A percentile compares a stretch with the other conserved stretches of the same genome.
phyloP scores from a whole-genome alignment of 2,888 invertebrate genomes.

The Stenoptilia bipunctidactyla region DNA sequence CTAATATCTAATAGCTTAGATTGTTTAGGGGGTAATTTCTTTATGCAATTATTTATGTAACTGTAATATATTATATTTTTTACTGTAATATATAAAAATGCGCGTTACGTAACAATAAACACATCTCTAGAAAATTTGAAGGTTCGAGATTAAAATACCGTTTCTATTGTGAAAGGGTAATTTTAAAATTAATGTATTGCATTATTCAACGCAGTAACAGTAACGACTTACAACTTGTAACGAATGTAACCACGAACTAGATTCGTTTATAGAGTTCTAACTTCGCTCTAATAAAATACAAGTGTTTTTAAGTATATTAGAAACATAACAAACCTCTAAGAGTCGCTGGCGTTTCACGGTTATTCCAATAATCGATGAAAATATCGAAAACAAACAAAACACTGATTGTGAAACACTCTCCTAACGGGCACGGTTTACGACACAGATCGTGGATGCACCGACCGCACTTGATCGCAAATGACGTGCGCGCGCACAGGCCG shows the following conservation, averaged over 20 bases:
- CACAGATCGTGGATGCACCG: slow-evolving; percentile 31
- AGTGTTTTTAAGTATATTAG: slow-evolving; percentile 9
- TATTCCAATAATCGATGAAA: slow-evolving; percentile 28
- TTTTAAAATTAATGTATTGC: no score
- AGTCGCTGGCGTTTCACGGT: slow-evolving; percentile 33
- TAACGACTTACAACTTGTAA: slow-evolving; percentile 50
- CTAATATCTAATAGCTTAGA: no score
- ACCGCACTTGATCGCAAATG: slow-evolving; percentile 18
- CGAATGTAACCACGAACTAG: slow-evolving; percentile 40
- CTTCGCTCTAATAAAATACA: no score
- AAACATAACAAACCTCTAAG: slow-evolving; percentile 43
- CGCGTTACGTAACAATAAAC: no score
- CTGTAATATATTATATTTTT: no score
- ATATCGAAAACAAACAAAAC: slow-evolving; percentile 46
- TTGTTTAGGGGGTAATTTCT: no score
- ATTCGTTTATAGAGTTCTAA: slow-evolving; percentile 23
- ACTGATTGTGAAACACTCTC: slow-evolving; percentile 48
- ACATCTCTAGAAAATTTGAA: no score
- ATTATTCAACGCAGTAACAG: slow-evolving; percentile 53
- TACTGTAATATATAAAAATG: no score
- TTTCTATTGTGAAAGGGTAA: no score
- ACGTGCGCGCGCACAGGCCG: slow-evolving; percentile 53
- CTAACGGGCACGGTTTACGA: slow-evolving; percentile 51
- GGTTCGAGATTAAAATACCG: no score
- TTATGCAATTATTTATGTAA: no score